Percentiles rank a stretch among this genome's conserved stretches.
phyloP scores from a whole-genome alignment of 2,113 vertebrate species.

The Calonectris borealis region DNA sequence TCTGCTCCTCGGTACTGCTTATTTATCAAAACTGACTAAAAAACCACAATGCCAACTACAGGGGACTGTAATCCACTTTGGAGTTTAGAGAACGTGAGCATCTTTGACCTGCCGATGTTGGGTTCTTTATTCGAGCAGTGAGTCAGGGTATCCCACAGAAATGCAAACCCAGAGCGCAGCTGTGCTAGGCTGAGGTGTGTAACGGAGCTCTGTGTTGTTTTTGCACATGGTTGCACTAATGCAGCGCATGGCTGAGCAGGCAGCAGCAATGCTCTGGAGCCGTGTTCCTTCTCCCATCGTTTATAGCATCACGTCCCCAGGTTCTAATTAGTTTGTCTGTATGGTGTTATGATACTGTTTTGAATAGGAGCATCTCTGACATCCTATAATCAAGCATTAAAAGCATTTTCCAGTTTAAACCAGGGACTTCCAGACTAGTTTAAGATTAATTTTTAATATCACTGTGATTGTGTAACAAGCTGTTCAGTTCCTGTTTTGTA shows the following conservation, averaged over 20 bases:
- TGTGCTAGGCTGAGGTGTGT: not conserved
- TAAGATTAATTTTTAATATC: not conserved
- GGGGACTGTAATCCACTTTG: not conserved
- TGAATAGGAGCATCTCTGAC: not conserved
- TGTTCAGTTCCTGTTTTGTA: not conserved
- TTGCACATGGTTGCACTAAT: not conserved
- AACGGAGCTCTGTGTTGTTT: not conserved
- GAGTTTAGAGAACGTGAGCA: fast-evolving
- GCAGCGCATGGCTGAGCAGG: not conserved
- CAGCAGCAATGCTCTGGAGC: not conserved
- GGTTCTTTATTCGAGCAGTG: not conserved
- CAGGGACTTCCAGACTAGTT: not conserved
- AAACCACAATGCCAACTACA: not conserved
- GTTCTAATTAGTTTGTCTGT: not conserved
- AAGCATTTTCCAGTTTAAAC: not conserved
- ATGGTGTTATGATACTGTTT: not conserved
- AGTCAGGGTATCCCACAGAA: fast-evolving
- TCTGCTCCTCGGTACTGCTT: not conserved
- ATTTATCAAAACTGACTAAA: not conserved
- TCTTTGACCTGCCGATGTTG: not conserved
- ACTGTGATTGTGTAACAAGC: not conserved
- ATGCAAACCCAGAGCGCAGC: fast-evolving
- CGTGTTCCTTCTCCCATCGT: fast-evolving
- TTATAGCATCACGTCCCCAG: not conserved
- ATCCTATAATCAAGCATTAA: not conserved